These are phyloP conservation scores for Litoditis marina DNA, from an alignment of 2,888 invertebrate species.

Conservation along the genomic window DNA sequence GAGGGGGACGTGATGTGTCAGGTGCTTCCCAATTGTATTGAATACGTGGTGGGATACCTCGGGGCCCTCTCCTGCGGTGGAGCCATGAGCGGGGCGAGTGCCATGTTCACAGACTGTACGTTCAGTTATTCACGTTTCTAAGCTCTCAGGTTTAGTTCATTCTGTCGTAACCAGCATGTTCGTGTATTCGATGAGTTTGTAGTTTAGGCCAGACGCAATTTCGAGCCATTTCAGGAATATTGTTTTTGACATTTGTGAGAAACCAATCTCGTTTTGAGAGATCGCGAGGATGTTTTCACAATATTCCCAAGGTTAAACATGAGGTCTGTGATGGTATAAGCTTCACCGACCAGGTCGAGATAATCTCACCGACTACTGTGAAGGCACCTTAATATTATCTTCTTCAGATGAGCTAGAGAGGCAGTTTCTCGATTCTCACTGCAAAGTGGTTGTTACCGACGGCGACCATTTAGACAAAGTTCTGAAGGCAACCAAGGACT, in stretches of 20 bases:
- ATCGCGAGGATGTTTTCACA: too few species aligned
- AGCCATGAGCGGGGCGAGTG: slow-evolving; percentile 44
- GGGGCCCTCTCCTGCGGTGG: slow-evolving; percentile 39
- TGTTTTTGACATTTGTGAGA: background rate
- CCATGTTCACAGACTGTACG: slow-evolving; percentile 49
- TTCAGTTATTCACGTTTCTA: too few species aligned
- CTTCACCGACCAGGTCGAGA: too few species aligned
- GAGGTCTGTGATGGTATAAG: too few species aligned
- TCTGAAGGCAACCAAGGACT: slow-evolving; percentile 26
- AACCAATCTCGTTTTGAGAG: too few species aligned
- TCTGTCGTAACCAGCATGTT: too few species aligned
- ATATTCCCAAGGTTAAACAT: too few species aligned
- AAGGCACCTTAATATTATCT: background rate
- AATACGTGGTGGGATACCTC: slow-evolving; percentile 38
- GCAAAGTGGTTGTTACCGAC: slow-evolving; percentile 31
- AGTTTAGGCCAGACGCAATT: too few species aligned
- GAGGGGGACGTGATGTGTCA: slow-evolving; percentile 43
- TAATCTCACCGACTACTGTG: background rate
- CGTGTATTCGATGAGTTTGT: too few species aligned
- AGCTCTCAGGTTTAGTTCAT: too few species aligned
- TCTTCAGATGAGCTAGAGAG: slow-evolving; percentile 39
- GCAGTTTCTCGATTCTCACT: slow-evolving; percentile 37
- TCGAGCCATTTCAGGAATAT: background rate
- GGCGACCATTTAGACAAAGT: slow-evolving; percentile 31
- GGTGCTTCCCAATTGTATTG: slow-evolving; percentile 48